These are phyloP conservation scores for Rhinella marina DNA, from an alignment of 2,797 vertebrate species.

Conservation along the genomic window DNA sequence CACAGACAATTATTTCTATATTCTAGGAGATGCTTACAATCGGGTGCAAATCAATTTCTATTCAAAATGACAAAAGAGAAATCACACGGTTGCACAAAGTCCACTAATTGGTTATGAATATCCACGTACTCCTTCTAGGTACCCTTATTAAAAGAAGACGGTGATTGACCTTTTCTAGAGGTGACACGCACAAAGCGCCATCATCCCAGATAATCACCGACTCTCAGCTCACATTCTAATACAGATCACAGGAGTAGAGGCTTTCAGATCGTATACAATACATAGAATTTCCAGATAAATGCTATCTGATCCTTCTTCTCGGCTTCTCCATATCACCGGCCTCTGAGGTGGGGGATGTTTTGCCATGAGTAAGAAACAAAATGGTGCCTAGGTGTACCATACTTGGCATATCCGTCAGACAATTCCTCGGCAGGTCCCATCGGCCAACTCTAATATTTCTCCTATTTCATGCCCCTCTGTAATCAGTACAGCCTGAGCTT, in stretches of 20 bases:
- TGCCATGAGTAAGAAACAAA: constrained; percentile 56
- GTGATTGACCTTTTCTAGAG: constrained; percentile 44
- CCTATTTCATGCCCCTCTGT: constrained; percentile 13
- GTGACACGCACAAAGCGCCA: not conserved
- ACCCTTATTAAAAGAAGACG: constrained; percentile 38
- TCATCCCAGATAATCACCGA: constrained; percentile 37
- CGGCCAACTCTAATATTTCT: constrained; percentile 40
- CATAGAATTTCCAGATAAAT: constrained; percentile 51
- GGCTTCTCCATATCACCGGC: constrained; percentile 50
- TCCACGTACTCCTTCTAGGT: constrained; percentile 19
- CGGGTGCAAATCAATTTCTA: constrained; percentile 30
- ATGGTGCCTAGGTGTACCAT: constrained; percentile 43
- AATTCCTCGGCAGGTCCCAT: constrained; percentile 19
- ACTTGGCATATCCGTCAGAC: constrained; percentile 45
- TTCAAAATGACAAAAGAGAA: constrained; percentile 36
- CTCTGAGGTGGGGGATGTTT: constrained; percentile 22
- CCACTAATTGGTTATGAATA: constrained; percentile 42
- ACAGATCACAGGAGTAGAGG: not conserved
- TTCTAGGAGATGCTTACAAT: not conserved
- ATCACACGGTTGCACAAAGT: not conserved
- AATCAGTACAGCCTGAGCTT: not conserved
- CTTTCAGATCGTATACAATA: constrained; percentile 48
- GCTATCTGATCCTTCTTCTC: constrained; percentile 50
- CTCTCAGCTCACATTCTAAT: not conserved
- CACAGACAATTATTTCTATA: constrained; percentile 17